Percentiles rank a stretch among this genome's conserved stretches.
phyloP scores from a whole-genome alignment of 1,140 invertebrate species.

The Stegodyphus mimosarum region DNA sequence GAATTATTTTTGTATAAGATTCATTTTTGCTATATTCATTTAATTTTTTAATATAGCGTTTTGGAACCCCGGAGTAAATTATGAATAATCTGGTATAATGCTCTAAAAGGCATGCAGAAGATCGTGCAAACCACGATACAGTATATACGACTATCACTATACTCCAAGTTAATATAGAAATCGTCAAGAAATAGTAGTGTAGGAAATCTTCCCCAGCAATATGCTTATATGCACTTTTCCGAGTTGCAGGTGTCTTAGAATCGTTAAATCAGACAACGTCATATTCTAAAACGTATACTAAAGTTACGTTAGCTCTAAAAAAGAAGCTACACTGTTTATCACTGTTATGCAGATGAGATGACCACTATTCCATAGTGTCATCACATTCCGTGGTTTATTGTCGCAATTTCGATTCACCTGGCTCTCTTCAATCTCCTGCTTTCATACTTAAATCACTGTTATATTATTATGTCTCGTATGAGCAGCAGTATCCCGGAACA shows the following conservation, averaged over 20 bases:
- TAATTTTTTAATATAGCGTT: too few relatives aligned
- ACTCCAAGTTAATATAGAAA: not conserved
- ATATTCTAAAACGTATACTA: not conserved
- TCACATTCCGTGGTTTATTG: not conserved
- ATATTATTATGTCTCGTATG: not conserved
- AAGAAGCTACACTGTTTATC: not conserved
- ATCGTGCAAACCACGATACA: too few relatives aligned
- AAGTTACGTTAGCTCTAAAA: not conserved
- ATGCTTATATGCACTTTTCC: not conserved
- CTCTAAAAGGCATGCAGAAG: too few relatives aligned
- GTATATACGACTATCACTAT: too few relatives aligned
- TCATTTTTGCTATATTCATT: too few relatives aligned
- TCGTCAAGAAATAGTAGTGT: not conserved
- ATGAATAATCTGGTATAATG: too few relatives aligned
- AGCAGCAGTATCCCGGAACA: not conserved
- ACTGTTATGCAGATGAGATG: conserved; percentile 13
- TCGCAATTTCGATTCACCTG: not conserved
- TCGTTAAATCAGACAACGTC: not conserved
- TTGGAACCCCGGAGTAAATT: too few relatives aligned
- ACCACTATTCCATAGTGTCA: not conserved
- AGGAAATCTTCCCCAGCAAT: not conserved
- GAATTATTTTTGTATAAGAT: too few relatives aligned
- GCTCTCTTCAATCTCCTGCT: not conserved
- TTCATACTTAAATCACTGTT: not conserved
- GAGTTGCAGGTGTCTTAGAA: not conserved